Evolutionary conservation across 2,113 vertebrate genomes (phyloP), one percentile per base, ranked within the genome.

Genomic region (Microtus pennsylvanicus): DNA sequence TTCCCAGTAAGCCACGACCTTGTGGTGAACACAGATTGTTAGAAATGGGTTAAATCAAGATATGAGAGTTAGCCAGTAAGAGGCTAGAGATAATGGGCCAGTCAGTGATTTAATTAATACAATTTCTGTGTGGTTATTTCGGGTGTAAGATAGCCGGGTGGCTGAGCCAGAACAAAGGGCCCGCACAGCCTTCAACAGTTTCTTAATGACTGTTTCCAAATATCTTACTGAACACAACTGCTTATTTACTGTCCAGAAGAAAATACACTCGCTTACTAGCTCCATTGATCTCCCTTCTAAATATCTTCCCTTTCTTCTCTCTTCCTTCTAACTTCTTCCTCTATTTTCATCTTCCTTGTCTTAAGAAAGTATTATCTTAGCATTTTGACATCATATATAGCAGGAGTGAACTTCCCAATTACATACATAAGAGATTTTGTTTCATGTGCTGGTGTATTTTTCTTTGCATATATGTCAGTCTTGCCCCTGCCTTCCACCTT

Each of bases 181-280:
- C 55, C 16, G 3, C 55, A 55, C 55, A 55, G 16, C 55, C 55
- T 55, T 17, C 16, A 55, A 55, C 55, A 55, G 16, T 55, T 55
- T 55, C 16, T 55, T 55, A 82, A 72, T 50, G 26, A 83, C 82
- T 77, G 7, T 14, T 87, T 96, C 42, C 67, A 74, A 78, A 24
- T 45, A 85, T 70, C 1, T 3, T 19, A 65, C 30, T 52, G 13
- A 61, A 77, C 16, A 9, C 2, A 24, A 50, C 1, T 1, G 47
- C 45, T 55, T 70, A 4, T 21, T 89, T 93, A 3, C 83, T 1
- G 26, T 5, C 4, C 26, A 63, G 55, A 30, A 78, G 22, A 74
- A 42, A 21, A 83, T 74, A 50, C 7, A 65, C 12, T n/a, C 6
- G 21, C 22, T 14, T 90, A 4, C 33, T 38, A 89, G 3, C 33